Base-by-base conservation (phyloP, 2,888 invertebrate species). In the Drosophila meridionalis region DNA sequence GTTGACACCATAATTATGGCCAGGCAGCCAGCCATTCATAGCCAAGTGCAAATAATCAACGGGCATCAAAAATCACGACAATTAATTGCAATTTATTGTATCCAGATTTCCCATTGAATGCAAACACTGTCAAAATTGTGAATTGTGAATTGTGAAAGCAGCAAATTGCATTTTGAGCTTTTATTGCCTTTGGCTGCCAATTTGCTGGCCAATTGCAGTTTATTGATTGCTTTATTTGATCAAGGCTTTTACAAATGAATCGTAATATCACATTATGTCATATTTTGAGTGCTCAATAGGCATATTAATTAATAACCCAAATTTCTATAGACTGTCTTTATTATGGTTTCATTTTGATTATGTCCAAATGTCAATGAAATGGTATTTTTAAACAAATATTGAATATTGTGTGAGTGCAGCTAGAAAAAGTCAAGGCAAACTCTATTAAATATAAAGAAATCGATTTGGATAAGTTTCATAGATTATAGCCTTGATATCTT, bases 31-130 rank as follows among this genome's bases (percentile, higher is more conserved):
- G 28, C 38, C 43, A 61, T 60, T 69, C 68, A 66, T 63, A 63
- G 72, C 28, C 53, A 43, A 62, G 36, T 55, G 60, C 34, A 57
- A 45, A 45, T 45, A 2, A 45, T 26, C 45, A 45, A 26, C 45
- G 43, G 43, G 9, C 20, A 20, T 38, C 52, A 57, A 74, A 71
- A 64, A 58, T 73, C 66, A 64, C 38, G 57, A 59, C 74, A 87
- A 76, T 82, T 82, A 86, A 78, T 82, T 81, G 83, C 74, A 69
- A 64, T 71, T 77, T 72, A 55, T 58, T 64, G 32, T 34, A 32
- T n/a, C 14, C 47, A 11, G 38, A 42, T 45, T 48, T 42, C 38
- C 9, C 55, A 58, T 57, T 69, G 45, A 77, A 70, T 68, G 83
- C 71, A 70, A 81, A 85, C 14, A 38, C 30, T 64, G 64, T 57